Evolutionary conservation across 2,888 invertebrate species (phyloP), one percentile per base, ranked within the genome.

Genomic region (Rosalia funebris): DNA sequence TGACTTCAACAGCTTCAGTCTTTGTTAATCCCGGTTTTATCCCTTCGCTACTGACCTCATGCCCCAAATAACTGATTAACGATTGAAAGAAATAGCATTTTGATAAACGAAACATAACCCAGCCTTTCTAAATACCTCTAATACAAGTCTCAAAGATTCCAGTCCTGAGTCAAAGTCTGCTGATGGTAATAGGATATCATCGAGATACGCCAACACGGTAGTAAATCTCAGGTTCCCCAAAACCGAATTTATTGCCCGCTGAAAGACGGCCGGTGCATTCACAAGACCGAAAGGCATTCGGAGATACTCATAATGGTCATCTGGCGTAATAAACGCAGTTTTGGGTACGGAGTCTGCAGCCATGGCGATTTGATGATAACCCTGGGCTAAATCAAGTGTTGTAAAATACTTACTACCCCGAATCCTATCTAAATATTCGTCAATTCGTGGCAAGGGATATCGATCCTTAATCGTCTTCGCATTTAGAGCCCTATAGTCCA

Each of bases 381-480:
- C 25, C 7, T 25, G 25, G 25, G 25, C 25, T 50, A 76, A 46
- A 59, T 79, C 77, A 1, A 80, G 50, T 1, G 59, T 64, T 5
- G 75, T 74, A 39, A 71, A 79, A 46, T 63, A 72, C 17, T 53
- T 58, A 16, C 68, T 66, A 2, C 66, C 69, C 4, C 60, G 48
- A 11, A 79, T 46, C 5, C 56, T 45, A 39, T 75, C 71, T 32
- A 76, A 39, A 12, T 66, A 66, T 25, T 25, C 25, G 7, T 25
- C 25, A 25, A 25, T 25, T 25, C 25, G 25, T 25, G 25, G 25
- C 25, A 78, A 41, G 0, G 77, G 77, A 58, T 71, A 76, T 7
- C 69, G 20, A 39, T 78, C 75, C 2, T 74, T 72, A 0, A 72
- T 59, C 0, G 76, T 79, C 9, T 66, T 64, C 0, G 50, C 31